A percentile compares a stretch with the other conserved stretches of the same genome.
These are phyloP conservation scores for Glossosoma conforme DNA, from an alignment of 1,140 invertebrate genomes.

Conservation along the genomic window DNA sequence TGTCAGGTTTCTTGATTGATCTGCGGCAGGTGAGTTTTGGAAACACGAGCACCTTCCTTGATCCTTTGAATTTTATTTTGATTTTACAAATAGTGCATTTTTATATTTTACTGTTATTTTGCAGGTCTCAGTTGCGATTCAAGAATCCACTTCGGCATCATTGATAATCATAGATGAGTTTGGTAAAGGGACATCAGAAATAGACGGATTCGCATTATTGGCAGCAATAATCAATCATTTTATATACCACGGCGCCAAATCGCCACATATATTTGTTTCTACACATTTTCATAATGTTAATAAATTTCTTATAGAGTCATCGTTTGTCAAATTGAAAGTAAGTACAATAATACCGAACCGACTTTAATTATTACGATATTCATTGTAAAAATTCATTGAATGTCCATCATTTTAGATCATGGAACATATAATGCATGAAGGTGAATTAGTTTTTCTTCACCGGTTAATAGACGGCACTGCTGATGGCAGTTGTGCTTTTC, in stretches of 20 bases:
- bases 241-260: constrained; percentile 49
- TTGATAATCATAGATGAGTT: constrained; percentile 88
- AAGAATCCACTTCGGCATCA: constrained; percentile 59
- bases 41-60: too few species aligned
- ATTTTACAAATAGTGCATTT: neutral
- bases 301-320: constrained; percentile 48
- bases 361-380: constrained; percentile 2
- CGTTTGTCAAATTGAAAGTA: constrained; percentile 51
- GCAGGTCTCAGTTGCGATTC: constrained; percentile 67
- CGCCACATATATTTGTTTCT: constrained; percentile 71
- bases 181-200: constrained; percentile 78
- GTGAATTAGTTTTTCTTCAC: constrained; percentile 57
- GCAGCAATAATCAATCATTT: constrained; percentile 62
- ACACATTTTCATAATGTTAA: constrained; percentile 71
- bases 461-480: constrained; percentile 51
- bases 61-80: constrained; percentile 19
- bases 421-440: constrained; percentile 52
- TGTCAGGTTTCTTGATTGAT: constrained; percentile 84
- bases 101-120: constrained; percentile 27
- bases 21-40: constrained; percentile 68
- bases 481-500: constrained; percentile 52
- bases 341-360: constrained; percentile 13
- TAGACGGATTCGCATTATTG: constrained; percentile 69
- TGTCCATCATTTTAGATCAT: constrained; percentile 46
- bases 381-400: neutral